Evolutionary conservation across 2,888 invertebrate species (phyloP).

Genomic region (Molorchus minor): DNA sequence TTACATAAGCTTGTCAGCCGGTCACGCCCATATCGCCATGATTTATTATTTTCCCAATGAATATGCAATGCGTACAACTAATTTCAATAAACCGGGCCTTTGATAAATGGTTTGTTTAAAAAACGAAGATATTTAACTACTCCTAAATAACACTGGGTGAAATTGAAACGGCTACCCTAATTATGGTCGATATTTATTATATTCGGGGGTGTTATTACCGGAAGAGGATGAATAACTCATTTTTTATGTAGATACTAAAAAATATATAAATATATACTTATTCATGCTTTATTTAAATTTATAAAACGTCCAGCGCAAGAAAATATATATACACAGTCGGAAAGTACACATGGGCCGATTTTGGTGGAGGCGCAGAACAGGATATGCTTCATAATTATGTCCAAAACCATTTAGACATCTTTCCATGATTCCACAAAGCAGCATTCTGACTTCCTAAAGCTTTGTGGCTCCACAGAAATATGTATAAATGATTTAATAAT

Average conservation of each 20-base stretch:
- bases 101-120: conserved; percentile 57
- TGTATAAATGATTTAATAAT: no score
- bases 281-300: no score
- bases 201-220: neutral
- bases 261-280: conserved; percentile 29
- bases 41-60: conserved; percentile 60
- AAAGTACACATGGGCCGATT: no score
- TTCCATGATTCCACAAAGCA: no score
- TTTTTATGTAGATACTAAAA: no score
- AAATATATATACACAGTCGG: no score
- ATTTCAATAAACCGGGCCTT: conserved; percentile 58
- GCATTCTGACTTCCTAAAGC: no score
- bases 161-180: conserved; percentile 36
- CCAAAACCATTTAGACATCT: no score
- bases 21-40: conserved; percentile 50
- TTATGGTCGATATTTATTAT: conserved; percentile 24
- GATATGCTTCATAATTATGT: no score
- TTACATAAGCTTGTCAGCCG: conserved; percentile 52
- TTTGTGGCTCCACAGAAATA: no score
- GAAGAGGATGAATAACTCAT: neutral
- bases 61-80: conserved; percentile 61
- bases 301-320: no score
- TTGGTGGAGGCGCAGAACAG: no score
- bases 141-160: conserved; percentile 33
- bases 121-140: conserved; percentile 47